Conservation (phyloP, 2,797 vertebrate species). For the Falco biarmicus region DNA sequence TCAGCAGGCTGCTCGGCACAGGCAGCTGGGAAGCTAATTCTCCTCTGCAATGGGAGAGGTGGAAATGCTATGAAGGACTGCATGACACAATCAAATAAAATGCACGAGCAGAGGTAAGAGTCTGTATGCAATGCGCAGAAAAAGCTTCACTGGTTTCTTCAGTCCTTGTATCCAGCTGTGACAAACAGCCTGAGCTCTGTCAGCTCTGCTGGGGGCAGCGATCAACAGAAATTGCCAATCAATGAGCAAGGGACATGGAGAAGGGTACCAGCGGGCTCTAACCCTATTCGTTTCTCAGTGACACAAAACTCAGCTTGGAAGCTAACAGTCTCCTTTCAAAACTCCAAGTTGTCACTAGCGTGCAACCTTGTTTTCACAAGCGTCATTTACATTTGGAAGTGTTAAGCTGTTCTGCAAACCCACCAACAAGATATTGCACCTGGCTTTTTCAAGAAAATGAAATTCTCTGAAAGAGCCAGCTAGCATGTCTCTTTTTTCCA, state of each 20-base stretch:
- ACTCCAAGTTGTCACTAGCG: not conserved
- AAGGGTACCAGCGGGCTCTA: accelerated
- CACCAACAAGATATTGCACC: not conserved
- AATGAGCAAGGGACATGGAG: not conserved
- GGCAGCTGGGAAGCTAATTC: not conserved
- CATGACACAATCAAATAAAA: slow-evolving; percentile 6
- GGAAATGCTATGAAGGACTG: not conserved
- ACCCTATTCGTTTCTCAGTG: not conserved
- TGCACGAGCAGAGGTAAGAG: not conserved
- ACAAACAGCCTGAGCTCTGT: not conserved
- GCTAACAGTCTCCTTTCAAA: not conserved
- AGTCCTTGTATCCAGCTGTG: slow-evolving; percentile 16
- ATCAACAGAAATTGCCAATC: not conserved
- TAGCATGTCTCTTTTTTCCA: not conserved
- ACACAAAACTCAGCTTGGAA: not conserved
- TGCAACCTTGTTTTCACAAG: not conserved
- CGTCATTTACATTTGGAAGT: not conserved
- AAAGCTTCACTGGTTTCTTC: not conserved
- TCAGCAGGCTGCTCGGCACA: slow-evolving; percentile 9
- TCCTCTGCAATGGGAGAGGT: not conserved
- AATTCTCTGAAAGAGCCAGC: not conserved
- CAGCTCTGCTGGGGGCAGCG: not conserved
- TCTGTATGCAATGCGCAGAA: not conserved
- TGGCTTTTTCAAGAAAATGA: not conserved
- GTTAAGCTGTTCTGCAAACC: not conserved